Evolutionary conservation across 2,888 invertebrate species (phyloP).

Genomic region (Stenodera caucasica): DNA sequence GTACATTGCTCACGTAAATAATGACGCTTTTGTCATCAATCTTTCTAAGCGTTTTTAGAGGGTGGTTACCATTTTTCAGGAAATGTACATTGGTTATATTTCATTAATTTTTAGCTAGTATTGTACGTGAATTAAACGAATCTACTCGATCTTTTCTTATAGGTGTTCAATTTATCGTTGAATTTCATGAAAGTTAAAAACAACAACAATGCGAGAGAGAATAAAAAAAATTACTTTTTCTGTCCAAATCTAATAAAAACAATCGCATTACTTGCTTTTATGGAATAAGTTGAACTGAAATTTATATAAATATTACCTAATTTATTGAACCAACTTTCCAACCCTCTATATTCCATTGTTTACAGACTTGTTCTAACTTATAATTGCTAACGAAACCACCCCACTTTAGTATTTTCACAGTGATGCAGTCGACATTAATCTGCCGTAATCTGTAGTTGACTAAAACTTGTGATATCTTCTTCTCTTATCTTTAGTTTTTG

Average conservation of each 20-base stretch:
- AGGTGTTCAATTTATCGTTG: too few relatives aligned
- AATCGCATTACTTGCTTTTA: neutral
- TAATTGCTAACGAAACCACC: conserved; percentile 10
- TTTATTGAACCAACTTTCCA: conserved; percentile 11
- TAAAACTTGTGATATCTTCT: neutral
- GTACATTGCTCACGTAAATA: conserved; percentile 12
- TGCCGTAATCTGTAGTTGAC: neutral
- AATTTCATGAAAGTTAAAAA: too few relatives aligned
- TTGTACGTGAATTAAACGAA: too few relatives aligned
- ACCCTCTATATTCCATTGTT: conserved; percentile 15
- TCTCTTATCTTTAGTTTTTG: neutral
- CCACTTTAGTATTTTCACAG: neutral
- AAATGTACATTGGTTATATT: neutral
- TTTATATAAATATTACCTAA: conserved; percentile 12
- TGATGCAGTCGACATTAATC: neutral
- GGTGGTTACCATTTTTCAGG: neutral
- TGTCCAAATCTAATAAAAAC: conserved; percentile 2
- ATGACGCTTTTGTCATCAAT: conserved; percentile 12
- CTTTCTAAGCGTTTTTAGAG: conserved; percentile 5
- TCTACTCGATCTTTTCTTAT: too few relatives aligned
- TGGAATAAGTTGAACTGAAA: conserved; percentile 2
- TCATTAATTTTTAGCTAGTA: too few relatives aligned
- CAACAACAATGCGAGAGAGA: too few relatives aligned
- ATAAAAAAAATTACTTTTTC: neutral
- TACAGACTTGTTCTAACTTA: conserved; percentile 11